These are phyloP conservation scores for Lithosia quadra DNA, from an alignment of 2,888 invertebrate genomes.

Conservation along the genomic window DNA sequence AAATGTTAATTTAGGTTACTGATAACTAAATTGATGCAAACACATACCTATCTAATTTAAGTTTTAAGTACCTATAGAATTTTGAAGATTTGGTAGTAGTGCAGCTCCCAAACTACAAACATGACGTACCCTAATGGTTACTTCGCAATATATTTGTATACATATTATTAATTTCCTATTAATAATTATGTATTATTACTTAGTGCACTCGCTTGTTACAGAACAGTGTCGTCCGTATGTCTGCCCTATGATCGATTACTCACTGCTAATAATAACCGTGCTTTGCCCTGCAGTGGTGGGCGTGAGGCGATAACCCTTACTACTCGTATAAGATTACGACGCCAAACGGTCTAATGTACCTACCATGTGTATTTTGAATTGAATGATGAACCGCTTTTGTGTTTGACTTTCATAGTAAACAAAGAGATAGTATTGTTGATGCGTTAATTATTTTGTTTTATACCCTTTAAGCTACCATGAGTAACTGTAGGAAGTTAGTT, in stretches of 20 bases:
- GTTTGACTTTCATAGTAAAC: conserved; percentile 42
- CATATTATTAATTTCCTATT: not conserved
- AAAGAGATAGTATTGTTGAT: conserved; percentile 17
- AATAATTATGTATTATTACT: not conserved
- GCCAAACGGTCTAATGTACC: conserved; percentile 71
- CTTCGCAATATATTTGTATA: not conserved
- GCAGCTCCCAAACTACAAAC: no score
- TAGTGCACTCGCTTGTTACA: conserved; percentile 7
- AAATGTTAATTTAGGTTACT: no score
- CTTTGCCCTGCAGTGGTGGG: conserved; percentile 53
- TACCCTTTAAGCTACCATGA: not conserved
- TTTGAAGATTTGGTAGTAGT: no score
- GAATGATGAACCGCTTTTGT: conserved; percentile 40
- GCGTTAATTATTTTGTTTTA: not conserved
- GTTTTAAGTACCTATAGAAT: no score
- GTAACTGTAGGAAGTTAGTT: no score
- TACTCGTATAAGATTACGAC: conserved; percentile 68
- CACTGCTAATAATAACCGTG: conserved; percentile 61
- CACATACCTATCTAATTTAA: no score
- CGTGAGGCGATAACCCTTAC: conserved; percentile 72
- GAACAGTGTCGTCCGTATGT: conserved; percentile 56
- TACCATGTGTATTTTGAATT: conserved; percentile 41
- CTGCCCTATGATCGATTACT: conserved; percentile 60
- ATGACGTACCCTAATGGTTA: no score
- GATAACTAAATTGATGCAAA: no score